Evolutionary conservation across 2,113 vertebrate genomes (phyloP).

Genomic region (Isurus oxyrinchus): DNA sequence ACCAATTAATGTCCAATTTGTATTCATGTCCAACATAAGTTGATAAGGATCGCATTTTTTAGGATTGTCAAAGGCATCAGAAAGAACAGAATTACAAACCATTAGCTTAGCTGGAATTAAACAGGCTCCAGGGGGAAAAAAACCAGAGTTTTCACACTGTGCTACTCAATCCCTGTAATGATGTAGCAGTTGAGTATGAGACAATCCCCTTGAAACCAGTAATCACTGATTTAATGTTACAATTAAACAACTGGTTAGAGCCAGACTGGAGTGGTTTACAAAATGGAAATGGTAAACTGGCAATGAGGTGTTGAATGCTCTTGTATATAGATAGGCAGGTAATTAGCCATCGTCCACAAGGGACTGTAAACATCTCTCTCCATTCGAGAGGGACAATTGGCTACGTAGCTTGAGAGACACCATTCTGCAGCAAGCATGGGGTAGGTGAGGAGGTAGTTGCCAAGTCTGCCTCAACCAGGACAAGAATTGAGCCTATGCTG

Average conservation of each 20-base stretch:
- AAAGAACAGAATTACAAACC: background rate
- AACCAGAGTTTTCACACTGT: background rate
- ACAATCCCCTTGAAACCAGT: background rate
- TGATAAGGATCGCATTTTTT: background rate
- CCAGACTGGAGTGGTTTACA: background rate
- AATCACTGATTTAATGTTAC: conserved; percentile 24
- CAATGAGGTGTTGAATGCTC: background rate
- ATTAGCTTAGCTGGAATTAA: background rate
- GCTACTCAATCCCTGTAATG: background rate
- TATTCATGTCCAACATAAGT: background rate
- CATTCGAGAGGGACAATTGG: too few species aligned
- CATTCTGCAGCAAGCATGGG: too few species aligned
- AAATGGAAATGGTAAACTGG: background rate
- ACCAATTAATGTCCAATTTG: background rate
- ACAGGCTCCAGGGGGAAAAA: background rate
- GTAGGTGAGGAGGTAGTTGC: too few species aligned
- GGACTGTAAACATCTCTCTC: too few species aligned
- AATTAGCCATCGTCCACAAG: too few species aligned
- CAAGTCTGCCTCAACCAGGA: too few species aligned
- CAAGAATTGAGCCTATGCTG: too few species aligned
- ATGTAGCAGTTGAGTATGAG: background rate
- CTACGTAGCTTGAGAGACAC: too few species aligned
- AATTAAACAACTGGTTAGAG: background rate
- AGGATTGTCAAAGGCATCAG: background rate
- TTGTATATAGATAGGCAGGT: background rate